A percentile compares a stretch with the other conserved stretches of the same genome.
phyloP scores from a whole-genome alignment of 2,113 vertebrate species.

The Labeo rohita region DNA sequence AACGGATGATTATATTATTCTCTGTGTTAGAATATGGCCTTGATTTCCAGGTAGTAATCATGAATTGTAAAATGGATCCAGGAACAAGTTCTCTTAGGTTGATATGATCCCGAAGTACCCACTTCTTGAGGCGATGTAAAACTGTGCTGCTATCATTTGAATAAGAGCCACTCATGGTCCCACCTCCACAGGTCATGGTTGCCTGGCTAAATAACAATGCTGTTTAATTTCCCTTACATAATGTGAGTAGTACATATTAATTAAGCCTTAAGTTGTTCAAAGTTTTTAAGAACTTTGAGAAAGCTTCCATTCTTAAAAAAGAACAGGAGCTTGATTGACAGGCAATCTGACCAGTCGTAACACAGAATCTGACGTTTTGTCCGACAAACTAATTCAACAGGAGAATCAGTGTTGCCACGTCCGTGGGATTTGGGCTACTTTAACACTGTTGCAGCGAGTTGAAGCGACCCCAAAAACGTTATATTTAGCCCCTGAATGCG shows the following conservation, averaged over 20 bases:
- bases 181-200: conserved; percentile 22
- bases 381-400: too few relatives aligned
- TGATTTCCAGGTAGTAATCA: background rate
- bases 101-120: background rate
- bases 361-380: too few relatives aligned
- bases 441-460: too few relatives aligned
- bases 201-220: conserved; percentile 15
- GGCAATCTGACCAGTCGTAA: too few relatives aligned
- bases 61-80: background rate
- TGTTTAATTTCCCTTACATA: conserved; percentile 14
- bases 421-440: too few relatives aligned
- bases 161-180: background rate
- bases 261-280: background rate
- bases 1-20: background rate
- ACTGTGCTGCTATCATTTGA: background rate
- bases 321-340: too few relatives aligned
- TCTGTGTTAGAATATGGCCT: background rate
- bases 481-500: too few relatives aligned
- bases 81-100: conserved; percentile 3
- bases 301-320: too few relatives aligned
- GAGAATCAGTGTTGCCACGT: too few relatives aligned
- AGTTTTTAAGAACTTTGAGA: background rate
- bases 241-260: background rate
- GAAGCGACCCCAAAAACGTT: too few relatives aligned
- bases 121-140: background rate